Evolutionary conservation across 2,113 vertebrate species (phyloP), one percentile per base, ranked within the genome.

Genomic region (Cettia cetti): DNA sequence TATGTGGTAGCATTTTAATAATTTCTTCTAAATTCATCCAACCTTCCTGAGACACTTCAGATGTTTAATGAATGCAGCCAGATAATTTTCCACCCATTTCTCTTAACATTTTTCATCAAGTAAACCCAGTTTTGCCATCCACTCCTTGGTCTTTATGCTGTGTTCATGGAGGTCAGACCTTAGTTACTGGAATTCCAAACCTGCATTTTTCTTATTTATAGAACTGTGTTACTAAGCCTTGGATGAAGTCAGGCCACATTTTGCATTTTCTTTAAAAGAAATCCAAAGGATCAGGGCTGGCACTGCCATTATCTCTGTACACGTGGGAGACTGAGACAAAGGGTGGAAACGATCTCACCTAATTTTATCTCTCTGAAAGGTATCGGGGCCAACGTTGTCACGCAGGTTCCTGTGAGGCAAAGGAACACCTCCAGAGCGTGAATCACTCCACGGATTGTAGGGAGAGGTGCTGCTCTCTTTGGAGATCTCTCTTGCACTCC

Each of bases 21-120:
- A 35, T 89, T 92, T 94, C 44, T 93, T 86, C 86, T 89, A 75
- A 95, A 95, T 92, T 94, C 14, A 79, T 53, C 72, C 86, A 84
- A 17, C 61, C 78, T 91, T 52, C 57, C 69, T 53, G 52, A 75
- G 40, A 47, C 82, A 33, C 60, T 76, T 95, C 49, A 94, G 69
- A 78, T 56, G n/a, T 78, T 93, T 89, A 82, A 95, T 84, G 52
- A 92, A 78, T 57, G 61, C 35, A 84, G 50, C 19, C 66, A 45
- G 61, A 23, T 80, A 54, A 83, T 54, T 95, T 88, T 39, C 61
- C 50, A 69, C 44, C 30, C 52, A 49, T 84, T 92, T 76, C 56
- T 91, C 74, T 49, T 61, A 37, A 66, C 2, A 21, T 33, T 94
- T 92, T 68, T 79, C 50, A 64, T 57, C 77, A 53, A 63, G 24